Base-by-base conservation (phyloP, 2,797 vertebrate species). In the Mycteria americana region DNA sequence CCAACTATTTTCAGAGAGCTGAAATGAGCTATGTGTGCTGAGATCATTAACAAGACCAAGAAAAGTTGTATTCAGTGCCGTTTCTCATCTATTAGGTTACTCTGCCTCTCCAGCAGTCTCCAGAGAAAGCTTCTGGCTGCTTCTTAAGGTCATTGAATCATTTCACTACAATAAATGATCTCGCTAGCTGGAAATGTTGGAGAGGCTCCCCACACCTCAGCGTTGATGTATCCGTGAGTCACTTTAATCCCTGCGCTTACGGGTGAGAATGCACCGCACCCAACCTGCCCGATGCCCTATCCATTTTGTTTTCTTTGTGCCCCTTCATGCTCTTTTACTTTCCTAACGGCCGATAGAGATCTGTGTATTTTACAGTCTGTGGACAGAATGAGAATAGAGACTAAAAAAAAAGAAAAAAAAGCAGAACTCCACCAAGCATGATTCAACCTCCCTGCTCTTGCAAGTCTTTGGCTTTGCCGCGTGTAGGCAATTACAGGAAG, bases 141-240 rank as follows among this genome's bases (percentile, higher is more conserved):
- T 91, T 89, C 72, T 91, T 95, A 92, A 94, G 86, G 93, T 95
- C 85, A 82, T 31, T 60, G 89, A 92, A 50, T 96, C 86, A 95
- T 81, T 95, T 88, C 92, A 59, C 33, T 85, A 9, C 75, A 80
- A 41, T 10, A 68, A 89, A 83, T 54, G 78, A 92, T 77, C 45
- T 87, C 1, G 8, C 50, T 70, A 80, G 92, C 82, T 90, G 76
- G 76, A 86, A 93, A 89, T 50, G 74, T 21, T 82, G 83, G 67
- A 68, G 69, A n/a, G 50, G 68, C 81, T 94, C 51, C n/a, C 69
- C 0, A 1, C 0, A 17, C 46, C 68, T 57, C 33, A 0, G 56
- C 0, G 3, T 5, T 54, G 78, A 39, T 14, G 2, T 69, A 28
- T 77, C 72, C 8, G 43, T 83, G 95, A 96, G 60, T 91, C 94